Evolutionary conservation across 2,888 invertebrate species (phyloP).

Genomic region (Netelia melanura): DNA sequence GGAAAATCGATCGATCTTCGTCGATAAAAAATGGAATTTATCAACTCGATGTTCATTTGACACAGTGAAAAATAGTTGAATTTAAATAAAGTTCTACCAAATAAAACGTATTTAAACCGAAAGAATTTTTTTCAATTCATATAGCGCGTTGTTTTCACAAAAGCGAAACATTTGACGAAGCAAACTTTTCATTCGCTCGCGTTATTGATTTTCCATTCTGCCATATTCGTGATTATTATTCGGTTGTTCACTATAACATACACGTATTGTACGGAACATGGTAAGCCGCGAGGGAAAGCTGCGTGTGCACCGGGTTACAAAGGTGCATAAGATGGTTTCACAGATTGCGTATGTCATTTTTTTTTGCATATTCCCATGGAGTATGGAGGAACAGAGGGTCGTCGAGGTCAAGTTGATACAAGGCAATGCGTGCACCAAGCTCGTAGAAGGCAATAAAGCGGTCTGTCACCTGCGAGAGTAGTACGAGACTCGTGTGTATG

Average conservation of each 20-base stretch:
- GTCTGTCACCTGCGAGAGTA: conserved; percentile 65
- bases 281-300: conserved; percentile 36
- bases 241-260: conserved; percentile 46
- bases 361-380: conserved; percentile 65
- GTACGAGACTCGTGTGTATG: conserved; percentile 49
- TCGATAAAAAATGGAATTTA: not conserved
- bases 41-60: not conserved
- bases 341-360: conserved; percentile 70
- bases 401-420: conserved; percentile 71
- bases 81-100: too few relatives aligned
- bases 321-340: conserved; percentile 68
- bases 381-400: conserved; percentile 63
- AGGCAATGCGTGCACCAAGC: conserved; percentile 63
- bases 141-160: not conserved
- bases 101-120: not conserved
- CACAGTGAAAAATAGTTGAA: too few relatives aligned
- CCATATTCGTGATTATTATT: conserved; percentile 37
- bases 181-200: conserved; percentile 11
- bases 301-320: conserved; percentile 49
- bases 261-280: conserved; percentile 22
- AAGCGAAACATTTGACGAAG: not conserved
- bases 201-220: not conserved
- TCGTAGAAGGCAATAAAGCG: conserved; percentile 68
- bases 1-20: not conserved
- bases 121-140: not conserved